Conservation (phyloP, 2,113 vertebrate species). For the Ctenomys sociabilis region DNA sequence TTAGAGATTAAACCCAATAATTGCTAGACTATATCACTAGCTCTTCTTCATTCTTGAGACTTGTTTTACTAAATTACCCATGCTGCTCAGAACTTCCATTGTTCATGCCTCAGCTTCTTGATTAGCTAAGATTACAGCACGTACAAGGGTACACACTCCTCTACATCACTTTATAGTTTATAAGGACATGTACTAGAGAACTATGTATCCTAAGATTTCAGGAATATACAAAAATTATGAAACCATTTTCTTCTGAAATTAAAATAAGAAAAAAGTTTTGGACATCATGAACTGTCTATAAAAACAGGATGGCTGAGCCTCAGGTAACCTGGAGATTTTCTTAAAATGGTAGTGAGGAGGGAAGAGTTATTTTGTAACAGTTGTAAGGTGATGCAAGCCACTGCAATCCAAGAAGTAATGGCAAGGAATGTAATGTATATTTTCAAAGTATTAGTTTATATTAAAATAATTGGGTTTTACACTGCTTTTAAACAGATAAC, state of each 20-base stretch:
- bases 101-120: neutral
- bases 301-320: neutral
- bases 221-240: neutral
- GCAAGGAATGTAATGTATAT: neutral
- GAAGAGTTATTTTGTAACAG: neutral
- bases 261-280: neutral
- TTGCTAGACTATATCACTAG: neutral
- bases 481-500: neutral
- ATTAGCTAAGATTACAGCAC: neutral
- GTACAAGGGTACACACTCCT: neutral
- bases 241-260: slow-evolving; percentile 15
- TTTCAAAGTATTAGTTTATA: neutral
- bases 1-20: neutral
- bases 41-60: neutral
- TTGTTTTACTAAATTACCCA: neutral
- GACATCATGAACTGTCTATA: neutral
- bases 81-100: neutral
- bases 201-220: neutral
- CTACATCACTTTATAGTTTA: neutral
- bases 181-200: neutral
- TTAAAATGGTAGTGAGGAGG: neutral
- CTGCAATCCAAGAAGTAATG: neutral
- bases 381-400: neutral
- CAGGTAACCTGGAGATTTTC: neutral
- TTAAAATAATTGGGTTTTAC: neutral